A percentile compares a stretch with the other conserved stretches of the same genome.
Conservation (phyloP, 2,113 vertebrate species). For the Chrysemys picta region DNA sequence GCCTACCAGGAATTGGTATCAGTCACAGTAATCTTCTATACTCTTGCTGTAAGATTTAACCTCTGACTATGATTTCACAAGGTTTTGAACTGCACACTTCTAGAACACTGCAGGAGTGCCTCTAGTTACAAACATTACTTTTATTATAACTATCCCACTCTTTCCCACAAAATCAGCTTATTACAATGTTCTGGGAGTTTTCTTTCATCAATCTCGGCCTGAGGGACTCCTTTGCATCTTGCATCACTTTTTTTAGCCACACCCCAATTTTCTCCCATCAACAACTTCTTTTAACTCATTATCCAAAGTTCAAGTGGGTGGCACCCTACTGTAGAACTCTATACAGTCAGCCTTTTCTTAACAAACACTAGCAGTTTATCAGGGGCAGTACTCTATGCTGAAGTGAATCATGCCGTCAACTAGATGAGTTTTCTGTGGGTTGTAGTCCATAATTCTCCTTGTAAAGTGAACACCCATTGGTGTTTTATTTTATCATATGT, state of each 20-base stretch:
- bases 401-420: constrained; percentile 50
- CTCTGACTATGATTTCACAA: no score
- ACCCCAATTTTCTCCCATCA: neutral
- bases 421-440: neutral
- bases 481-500: no score
- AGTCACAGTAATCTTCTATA: no score
- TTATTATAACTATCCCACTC: neutral
- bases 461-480: constrained; percentile 48
- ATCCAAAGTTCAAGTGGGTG: neutral
- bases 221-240: neutral
- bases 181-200: neutral
- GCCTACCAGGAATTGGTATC: neutral
- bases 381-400: neutral
- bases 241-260: neutral
- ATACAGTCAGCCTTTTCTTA: constrained; percentile 8
- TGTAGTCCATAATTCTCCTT: constrained; percentile 63
- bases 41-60: no score
- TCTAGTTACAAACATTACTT: neutral
- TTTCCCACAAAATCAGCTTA: neutral
- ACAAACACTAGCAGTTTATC: neutral
- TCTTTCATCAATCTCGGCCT: neutral
- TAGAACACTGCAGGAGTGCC: no score
- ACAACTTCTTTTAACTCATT: neutral
- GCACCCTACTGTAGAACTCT: neutral
- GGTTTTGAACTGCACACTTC: no score